A percentile compares a stretch with the other conserved stretches of the same genome.
Conservation (phyloP, 2,888 invertebrate genomes). For the Apamea crenata region DNA sequence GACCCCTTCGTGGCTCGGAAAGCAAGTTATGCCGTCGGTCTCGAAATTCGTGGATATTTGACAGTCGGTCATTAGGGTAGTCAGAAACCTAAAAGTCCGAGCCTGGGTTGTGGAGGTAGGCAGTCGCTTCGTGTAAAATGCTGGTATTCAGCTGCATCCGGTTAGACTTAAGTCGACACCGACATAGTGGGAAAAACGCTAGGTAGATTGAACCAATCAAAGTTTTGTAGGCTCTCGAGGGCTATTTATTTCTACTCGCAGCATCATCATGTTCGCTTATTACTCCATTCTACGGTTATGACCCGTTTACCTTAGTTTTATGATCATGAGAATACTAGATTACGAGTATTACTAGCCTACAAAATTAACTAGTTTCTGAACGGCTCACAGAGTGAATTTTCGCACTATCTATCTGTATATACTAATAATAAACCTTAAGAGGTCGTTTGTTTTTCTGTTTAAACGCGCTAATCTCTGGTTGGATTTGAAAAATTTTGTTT, state of each 20-base stretch:
- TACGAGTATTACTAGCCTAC: background rate
- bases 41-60: background rate
- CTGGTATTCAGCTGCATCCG: background rate
- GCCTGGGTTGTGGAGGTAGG: background rate
- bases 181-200: background rate
- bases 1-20: background rate
- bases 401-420: background rate
- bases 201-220: background rate
- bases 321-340: background rate
- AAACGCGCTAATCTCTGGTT: no score
- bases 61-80: background rate
- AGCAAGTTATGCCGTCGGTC: background rate
- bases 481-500: no score
- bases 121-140: background rate
- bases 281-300: conserved; percentile 11
- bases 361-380: conserved; percentile 12
- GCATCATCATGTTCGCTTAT: background rate
- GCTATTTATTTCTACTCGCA: no score
- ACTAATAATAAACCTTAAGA: no score
- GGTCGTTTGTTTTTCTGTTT: no score
- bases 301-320: conserved; percentile 17
- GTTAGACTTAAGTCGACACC: background rate
- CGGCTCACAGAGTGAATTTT: background rate
- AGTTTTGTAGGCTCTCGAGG: background rate
- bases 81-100: background rate